A percentile compares a stretch with the other conserved stretches of the same genome.
phyloP scores from a whole-genome alignment of 2,888 invertebrate species.

The Epistrophella euchroma region DNA sequence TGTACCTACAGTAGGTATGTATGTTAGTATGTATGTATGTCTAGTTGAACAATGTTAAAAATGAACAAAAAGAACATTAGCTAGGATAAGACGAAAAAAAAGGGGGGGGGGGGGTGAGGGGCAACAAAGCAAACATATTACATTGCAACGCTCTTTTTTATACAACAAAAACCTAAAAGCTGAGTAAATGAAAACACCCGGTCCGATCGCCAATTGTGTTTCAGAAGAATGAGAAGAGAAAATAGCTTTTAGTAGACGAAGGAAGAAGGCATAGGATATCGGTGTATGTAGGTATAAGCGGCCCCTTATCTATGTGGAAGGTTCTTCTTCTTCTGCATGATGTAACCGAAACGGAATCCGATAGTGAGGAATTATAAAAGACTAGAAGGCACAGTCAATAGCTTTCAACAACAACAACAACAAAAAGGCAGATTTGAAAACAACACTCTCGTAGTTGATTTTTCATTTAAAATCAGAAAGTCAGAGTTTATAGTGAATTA shows the following conservation, averaged over 20 bases:
- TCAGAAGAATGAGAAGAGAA: slow-evolving; percentile 4
- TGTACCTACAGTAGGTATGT: neutral
- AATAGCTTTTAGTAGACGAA: slow-evolving; percentile 35
- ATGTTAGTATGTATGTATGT: no score
- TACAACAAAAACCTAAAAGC: neutral
- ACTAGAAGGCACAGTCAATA: slow-evolving; percentile 26
- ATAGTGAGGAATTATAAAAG: slow-evolving; percentile 4
- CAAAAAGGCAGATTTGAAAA: neutral
- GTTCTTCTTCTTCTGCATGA: slow-evolving; percentile 16
- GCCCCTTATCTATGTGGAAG: neutral
- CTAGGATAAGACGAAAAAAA: neutral
- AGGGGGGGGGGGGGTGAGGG: no score
- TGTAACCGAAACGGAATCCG: slow-evolving; percentile 24
- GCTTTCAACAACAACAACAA: slow-evolving; percentile 6
- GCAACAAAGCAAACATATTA: slow-evolving; percentile 40
- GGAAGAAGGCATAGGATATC: neutral
- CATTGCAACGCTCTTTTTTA: slow-evolving; percentile 17
- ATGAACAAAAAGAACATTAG: slow-evolving; percentile 7
- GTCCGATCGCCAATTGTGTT: slow-evolving; percentile 25
- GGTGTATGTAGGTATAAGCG: neutral
- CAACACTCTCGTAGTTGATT: slow-evolving; percentile 59
- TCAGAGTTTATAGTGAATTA: neutral
- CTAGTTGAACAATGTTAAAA: neutral
- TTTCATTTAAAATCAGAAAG: slow-evolving; percentile 38
- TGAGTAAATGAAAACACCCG: slow-evolving; percentile 8